phyloP scores from a whole-genome alignment of 2,113 vertebrate species.

The Eira barbara region DNA sequence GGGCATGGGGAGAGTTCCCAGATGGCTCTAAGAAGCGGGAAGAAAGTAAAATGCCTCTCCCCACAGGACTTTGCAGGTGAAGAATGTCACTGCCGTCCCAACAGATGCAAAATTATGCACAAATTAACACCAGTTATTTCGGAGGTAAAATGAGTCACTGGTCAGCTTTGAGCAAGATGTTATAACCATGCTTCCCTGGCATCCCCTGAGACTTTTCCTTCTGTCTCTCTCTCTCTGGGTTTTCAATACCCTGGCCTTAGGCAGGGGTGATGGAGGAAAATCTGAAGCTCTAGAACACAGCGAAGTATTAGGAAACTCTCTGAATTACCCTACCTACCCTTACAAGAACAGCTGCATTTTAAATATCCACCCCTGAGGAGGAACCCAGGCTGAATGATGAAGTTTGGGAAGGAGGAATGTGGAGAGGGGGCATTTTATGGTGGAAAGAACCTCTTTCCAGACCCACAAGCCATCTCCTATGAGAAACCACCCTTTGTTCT shows the following conservation, averaged over 20 bases:
- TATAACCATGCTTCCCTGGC: not conserved
- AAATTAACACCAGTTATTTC: not conserved
- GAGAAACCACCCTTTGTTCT: not conserved
- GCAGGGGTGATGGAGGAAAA: not conserved
- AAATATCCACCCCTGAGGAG: not conserved
- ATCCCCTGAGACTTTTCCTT: not conserved
- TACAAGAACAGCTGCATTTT: not conserved
- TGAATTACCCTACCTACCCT: not conserved
- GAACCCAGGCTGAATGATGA: not conserved
- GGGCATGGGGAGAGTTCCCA: not conserved
- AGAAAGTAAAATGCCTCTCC: not conserved
- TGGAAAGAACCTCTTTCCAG: not conserved
- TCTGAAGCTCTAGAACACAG: not conserved
- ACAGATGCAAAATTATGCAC: not conserved
- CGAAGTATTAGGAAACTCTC: not conserved
- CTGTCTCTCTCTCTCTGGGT: not conserved
- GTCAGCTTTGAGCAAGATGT: conserved; percentile 17
- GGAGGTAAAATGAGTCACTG: conserved; percentile 23
- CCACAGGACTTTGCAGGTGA: not conserved
- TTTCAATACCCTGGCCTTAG: not conserved
- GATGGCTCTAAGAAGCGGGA: not conserved
- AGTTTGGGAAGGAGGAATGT: not conserved
- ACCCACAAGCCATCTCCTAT: not conserved
- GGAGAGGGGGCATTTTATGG: not conserved
- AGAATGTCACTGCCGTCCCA: not conserved